A percentile compares a stretch with the other conserved stretches of the same genome.
Conservation (phyloP, 2,113 vertebrate genomes). For the Dicrurus megarhynchus region DNA sequence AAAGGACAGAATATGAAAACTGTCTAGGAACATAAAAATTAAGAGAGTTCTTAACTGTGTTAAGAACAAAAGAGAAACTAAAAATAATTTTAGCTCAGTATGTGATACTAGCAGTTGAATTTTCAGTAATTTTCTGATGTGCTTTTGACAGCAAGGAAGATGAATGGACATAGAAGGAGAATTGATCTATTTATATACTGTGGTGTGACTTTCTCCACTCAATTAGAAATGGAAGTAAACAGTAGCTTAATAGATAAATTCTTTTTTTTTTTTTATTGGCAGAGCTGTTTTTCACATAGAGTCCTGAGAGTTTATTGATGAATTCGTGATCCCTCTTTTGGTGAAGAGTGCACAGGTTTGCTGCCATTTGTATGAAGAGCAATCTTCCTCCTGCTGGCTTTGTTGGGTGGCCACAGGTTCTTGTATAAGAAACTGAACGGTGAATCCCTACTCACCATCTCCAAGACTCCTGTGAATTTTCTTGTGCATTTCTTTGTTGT, state of each 20-base stretch:
- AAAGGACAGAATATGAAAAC: neutral
- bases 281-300: neutral
- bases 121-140: neutral
- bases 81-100: neutral
- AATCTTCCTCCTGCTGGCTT: neutral
- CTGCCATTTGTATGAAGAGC: neutral
- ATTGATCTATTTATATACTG: neutral
- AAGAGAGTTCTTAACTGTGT: neutral
- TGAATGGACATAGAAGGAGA: neutral
- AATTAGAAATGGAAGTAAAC: neutral
- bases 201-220: neutral
- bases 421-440: neutral
- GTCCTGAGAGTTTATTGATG: neutral
- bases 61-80: neutral
- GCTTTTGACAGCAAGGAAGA: neutral
- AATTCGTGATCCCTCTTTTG: neutral
- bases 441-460: neutral
- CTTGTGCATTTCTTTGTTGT: neutral
- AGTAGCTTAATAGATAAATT: neutral
- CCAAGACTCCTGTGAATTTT: neutral
- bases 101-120: neutral
- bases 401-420: neutral
- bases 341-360: neutral
- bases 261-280: neutral
- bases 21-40: neutral